Evolutionary conservation across 2,888 invertebrate species (phyloP), one percentile per base, ranked within the genome.

Genomic region (Belgica antarctica): DNA sequence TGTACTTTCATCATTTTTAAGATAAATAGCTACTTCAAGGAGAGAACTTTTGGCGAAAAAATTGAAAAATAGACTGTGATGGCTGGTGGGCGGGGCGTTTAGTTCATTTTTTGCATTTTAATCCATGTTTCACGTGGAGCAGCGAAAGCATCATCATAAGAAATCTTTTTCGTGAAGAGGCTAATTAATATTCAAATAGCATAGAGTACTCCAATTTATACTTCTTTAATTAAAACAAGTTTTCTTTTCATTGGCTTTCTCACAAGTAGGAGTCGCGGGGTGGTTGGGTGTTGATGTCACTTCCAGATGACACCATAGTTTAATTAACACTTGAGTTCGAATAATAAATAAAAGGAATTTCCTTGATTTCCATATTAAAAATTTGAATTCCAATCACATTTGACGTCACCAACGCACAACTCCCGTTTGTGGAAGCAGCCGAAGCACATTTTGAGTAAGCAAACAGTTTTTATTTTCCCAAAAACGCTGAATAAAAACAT

Each of bases 171-270:
- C 17, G 1, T 59, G 59, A 57, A 68, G 68, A 57, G 68, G 68
- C 68, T 68, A 68, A 68, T 68, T 68, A 68, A 68, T 68, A 68
- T 68, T 68, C 68, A 68, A 68, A 68, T 52, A 27, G 68, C 68
- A 68, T 52, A 19, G 34, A 59, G 34, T 31, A 65, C 65, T 47
- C 36, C 63, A 63, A 63, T 47, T 65, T 68, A 52, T 34, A 57
- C 31, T 57, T 68, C 68, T 68, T 41, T 68, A 68, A 68, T 68
- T 68, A 68, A 68, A 57, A 68, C 68, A 68, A 68, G 31, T 68
- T 59, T 59, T 68, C 68, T 68, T 68, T 31, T 57, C 28, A 24
- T 24, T 17, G 31, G 52, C 22, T 41, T 41, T 41, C 57, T 57
- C 24, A 22, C 57, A 15, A 41, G 41, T 41, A n/a, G 41, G 41